Evolutionary conservation across 2,113 vertebrate genomes (phyloP).

Genomic region (Cynoglossus semilaevis): DNA sequence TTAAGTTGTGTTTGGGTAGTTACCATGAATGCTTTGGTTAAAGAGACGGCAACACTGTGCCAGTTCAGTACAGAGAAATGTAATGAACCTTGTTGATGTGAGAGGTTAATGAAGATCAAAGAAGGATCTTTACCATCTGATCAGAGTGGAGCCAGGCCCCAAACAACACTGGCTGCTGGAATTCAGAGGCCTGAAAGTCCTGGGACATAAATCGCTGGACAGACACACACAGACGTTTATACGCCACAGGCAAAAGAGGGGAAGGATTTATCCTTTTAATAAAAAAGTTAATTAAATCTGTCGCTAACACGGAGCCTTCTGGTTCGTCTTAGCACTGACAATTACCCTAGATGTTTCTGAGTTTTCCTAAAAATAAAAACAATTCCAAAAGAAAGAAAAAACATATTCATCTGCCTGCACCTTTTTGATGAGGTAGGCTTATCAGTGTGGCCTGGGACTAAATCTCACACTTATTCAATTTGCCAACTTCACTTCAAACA

Average conservation of each 20-base stretch:
- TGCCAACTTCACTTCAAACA: too few species aligned
- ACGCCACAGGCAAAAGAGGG: constrained; percentile 39
- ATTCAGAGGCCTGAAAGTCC: constrained; percentile 71
- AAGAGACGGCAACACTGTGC: constrained; percentile 37
- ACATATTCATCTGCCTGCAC: too few species aligned
- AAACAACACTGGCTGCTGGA: constrained; percentile 72
- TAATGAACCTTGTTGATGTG: constrained; percentile 53
- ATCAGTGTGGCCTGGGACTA: too few species aligned
- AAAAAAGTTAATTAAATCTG: not conserved
- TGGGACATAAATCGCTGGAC: constrained; percentile 65
- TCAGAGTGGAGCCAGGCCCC: constrained; percentile 65
- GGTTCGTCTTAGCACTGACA: not conserved
- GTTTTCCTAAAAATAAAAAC: constrained; percentile 1
- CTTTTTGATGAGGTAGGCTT: too few species aligned
- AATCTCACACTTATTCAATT: too few species aligned
- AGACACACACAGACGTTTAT: constrained; percentile 65
- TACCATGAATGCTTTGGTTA: constrained; percentile 27
- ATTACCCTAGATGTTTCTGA: not conserved
- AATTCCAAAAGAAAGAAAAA: constrained; percentile 6
- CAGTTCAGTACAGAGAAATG: constrained; percentile 30
- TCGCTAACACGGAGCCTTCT: not conserved
- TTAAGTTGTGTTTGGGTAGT: constrained; percentile 40
- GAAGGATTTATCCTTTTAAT: constrained; percentile 11
- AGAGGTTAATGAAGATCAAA: constrained; percentile 61
- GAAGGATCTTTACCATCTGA: constrained; percentile 72